Conservation (phyloP, 1,140 invertebrate genomes). For the Callitettix versicolor region DNA sequence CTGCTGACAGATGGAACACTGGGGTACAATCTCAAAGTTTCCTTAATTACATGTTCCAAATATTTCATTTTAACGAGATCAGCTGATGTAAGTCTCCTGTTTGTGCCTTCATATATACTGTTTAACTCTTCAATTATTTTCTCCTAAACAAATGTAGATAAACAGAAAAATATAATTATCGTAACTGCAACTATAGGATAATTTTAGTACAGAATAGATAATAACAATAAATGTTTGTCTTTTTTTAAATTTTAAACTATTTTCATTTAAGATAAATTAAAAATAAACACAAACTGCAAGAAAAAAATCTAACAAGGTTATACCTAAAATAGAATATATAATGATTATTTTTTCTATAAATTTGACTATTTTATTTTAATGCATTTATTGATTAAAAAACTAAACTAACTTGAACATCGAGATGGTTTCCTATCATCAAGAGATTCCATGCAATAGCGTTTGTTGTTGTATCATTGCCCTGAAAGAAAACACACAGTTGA, state of each 20-base stretch:
- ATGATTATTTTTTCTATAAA: too few species aligned
- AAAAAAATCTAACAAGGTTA: too few species aligned
- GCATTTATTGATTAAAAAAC: background rate
- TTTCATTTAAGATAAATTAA: too few species aligned
- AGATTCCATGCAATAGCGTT: constrained; percentile 39
- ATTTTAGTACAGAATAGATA: too few species aligned
- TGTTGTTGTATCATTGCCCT: constrained; percentile 55
- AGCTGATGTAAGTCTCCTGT: constrained; percentile 32
- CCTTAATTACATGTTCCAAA: constrained; percentile 38
- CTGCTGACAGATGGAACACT: constrained; percentile 41
- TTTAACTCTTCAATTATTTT: constrained; percentile 42
- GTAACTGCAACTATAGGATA: too few species aligned
- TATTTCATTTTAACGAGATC: constrained; percentile 40
- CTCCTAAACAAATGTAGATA: constrained; percentile 32
- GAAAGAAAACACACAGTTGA: too few species aligned
- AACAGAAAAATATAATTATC: background rate
- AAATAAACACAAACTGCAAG: too few species aligned
- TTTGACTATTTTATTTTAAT: too few species aligned
- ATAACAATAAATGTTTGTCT: too few species aligned
- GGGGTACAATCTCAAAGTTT: constrained; percentile 35
- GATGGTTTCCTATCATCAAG: constrained; percentile 38
- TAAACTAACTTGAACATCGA: constrained; percentile 25
- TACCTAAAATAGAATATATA: too few species aligned
- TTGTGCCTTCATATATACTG: constrained; percentile 34
- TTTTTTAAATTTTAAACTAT: too few species aligned